phyloP scores from a whole-genome alignment of 2,113 vertebrate genomes.

The Nansenia antarctica region DNA sequence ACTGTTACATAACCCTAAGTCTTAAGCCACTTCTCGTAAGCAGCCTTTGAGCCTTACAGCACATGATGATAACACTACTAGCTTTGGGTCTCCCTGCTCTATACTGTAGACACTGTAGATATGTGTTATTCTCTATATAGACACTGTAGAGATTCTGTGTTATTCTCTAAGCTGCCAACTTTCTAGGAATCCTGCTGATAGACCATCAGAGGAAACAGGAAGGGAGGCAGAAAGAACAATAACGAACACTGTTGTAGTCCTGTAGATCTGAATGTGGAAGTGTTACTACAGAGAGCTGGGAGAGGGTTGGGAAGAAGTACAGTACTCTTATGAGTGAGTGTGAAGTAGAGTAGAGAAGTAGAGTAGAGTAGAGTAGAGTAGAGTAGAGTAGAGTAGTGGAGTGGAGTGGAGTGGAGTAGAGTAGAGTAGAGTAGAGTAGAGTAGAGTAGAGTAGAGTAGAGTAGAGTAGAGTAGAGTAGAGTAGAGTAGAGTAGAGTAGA shows the following conservation, averaged over 20 bases:
- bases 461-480: no score
- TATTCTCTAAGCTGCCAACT: neutral
- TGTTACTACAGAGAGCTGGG: neutral
- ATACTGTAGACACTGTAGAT: no score
- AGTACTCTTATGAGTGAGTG: no score
- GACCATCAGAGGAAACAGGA: neutral
- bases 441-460: neutral
- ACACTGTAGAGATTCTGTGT: no score
- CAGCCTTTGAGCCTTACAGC: no score
- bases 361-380: neutral
- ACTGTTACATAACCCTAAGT: neutral
- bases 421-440: no score
- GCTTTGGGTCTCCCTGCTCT: no score
- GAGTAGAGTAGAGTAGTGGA: neutral
- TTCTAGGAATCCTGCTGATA: neutral
- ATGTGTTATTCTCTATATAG: no score
- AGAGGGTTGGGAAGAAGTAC: no score
- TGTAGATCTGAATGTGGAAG: neutral
- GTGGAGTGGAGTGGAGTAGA: neutral
- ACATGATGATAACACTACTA: no score
- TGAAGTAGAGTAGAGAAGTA: neutral
- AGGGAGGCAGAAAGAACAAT: slow-evolving; percentile 22
- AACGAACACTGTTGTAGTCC: slow-evolving; percentile 18
- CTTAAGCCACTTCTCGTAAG: no score
- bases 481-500: no score